Percentiles rank a stretch among this genome's conserved stretches.
Conservation (phyloP, 2,113 vertebrate genomes). For the Chelonoidis abingdonii region DNA sequence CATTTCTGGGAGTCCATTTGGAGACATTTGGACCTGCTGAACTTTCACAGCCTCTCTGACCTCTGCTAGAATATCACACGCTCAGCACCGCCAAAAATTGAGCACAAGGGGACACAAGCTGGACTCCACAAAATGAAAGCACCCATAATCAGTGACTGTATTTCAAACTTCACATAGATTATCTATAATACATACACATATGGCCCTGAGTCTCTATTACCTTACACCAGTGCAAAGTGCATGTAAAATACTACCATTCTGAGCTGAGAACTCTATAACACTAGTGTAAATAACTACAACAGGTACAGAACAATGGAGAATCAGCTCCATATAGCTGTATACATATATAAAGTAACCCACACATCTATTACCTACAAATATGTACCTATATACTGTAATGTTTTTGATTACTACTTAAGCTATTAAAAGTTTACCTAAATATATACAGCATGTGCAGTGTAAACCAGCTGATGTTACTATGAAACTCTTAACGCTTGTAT, state of each 20-base stretch:
- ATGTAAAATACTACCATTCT: neutral
- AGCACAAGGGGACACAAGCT: neutral
- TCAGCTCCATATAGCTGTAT: neutral
- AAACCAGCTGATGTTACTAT: neutral
- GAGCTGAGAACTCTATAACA: neutral
- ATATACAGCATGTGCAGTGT: neutral
- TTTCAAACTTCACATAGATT: neutral
- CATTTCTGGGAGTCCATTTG: neutral
- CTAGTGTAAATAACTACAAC: neutral
- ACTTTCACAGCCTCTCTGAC: neutral
- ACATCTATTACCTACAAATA: neutral
- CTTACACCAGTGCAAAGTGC: neutral
- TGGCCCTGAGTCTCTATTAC: neutral
- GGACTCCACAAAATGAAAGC: neutral
- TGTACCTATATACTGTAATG: neutral
- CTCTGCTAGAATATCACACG: neutral
- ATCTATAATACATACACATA: neutral
- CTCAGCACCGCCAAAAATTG: neutral
- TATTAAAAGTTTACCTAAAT: neutral
- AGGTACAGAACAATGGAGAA: neutral
- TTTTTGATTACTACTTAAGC: neutral
- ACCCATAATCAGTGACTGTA: neutral
- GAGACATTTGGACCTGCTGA: neutral
- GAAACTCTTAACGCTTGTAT: neutral
- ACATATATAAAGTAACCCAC: neutral